phyloP scores from a whole-genome alignment of 2,797 vertebrate species.

The Mionectes olivaceus region DNA sequence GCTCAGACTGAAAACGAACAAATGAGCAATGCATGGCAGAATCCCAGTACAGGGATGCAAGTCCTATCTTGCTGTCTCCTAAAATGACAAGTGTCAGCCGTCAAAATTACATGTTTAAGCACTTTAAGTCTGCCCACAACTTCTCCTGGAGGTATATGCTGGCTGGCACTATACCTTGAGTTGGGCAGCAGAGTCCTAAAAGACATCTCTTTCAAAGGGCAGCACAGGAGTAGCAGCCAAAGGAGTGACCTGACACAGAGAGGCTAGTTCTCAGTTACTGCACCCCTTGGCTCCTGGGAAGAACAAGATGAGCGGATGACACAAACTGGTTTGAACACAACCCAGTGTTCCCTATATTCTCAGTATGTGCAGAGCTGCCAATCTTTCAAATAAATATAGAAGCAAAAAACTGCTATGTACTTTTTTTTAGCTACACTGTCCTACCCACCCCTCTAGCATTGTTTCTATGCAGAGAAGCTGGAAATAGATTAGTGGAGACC shows the following conservation, averaged over 20 bases:
- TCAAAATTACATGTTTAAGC: background rate
- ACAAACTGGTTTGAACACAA: slow-evolving; percentile 3
- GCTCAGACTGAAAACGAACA: background rate
- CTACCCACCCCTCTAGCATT: background rate
- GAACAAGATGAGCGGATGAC: background rate
- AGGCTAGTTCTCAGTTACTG: background rate
- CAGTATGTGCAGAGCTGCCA: background rate
- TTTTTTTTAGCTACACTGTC: slow-evolving; percentile 4
- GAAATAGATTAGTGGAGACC: background rate
- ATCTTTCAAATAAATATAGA: slow-evolving; percentile 6
- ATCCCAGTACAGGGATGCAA: background rate
- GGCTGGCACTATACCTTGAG: background rate
- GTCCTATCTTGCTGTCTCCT: background rate
- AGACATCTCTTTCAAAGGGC: background rate
- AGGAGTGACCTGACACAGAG: background rate
- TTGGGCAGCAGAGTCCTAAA: background rate
- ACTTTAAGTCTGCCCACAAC: background rate
- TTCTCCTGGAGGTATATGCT: background rate
- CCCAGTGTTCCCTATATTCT: background rate
- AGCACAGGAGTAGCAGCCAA: background rate
- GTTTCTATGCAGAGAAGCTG: background rate
- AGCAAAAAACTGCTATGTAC: background rate
- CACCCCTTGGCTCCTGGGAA: background rate
- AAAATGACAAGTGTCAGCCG: background rate
- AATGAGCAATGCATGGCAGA: background rate